phyloP scores from a whole-genome alignment of 92 coral and sea anemone genomes.

The Palythoa grandiflora region DNA sequence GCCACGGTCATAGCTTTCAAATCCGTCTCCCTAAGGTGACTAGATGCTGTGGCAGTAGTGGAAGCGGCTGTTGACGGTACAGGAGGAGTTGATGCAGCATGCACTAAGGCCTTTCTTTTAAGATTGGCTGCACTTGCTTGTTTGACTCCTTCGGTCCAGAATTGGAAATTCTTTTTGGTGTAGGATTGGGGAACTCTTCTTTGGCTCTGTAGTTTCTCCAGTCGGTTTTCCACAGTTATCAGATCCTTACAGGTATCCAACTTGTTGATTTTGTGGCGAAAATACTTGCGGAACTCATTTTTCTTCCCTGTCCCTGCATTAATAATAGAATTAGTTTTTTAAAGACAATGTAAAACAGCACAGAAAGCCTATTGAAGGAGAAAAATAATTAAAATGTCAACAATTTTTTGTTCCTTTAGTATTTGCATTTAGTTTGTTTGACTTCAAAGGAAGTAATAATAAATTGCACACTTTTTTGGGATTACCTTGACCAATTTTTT shows the following conservation, averaged over 20 bases:
- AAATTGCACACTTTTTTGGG: not conserved
- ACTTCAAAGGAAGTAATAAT: not conserved
- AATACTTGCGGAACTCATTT: not conserved
- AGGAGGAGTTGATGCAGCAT: not conserved
- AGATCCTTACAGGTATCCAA: not conserved
- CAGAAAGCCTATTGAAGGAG: no score
- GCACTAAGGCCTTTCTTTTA: not conserved
- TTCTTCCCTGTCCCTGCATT: not conserved
- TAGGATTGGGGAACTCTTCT: not conserved
- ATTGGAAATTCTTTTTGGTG: not conserved
- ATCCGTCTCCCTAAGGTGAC: no score
- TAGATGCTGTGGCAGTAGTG: not conserved
- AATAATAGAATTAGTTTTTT: not conserved
- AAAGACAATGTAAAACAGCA: no score
- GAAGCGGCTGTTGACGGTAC: not conserved
- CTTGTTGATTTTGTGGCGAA: not conserved
- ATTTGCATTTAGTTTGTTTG: not conserved
- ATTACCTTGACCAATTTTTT: constrained; percentile 1
- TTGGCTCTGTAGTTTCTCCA: not conserved
- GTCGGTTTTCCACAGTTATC: no score
- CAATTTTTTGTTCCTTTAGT: no score
- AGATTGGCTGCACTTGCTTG: not conserved
- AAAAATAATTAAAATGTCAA: not conserved
- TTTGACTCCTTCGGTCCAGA: not conserved
- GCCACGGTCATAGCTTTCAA: no score